These are phyloP conservation scores for Seriola dumerili DNA, from an alignment of 2,113 vertebrate genomes.

Conservation along the genomic window DNA sequence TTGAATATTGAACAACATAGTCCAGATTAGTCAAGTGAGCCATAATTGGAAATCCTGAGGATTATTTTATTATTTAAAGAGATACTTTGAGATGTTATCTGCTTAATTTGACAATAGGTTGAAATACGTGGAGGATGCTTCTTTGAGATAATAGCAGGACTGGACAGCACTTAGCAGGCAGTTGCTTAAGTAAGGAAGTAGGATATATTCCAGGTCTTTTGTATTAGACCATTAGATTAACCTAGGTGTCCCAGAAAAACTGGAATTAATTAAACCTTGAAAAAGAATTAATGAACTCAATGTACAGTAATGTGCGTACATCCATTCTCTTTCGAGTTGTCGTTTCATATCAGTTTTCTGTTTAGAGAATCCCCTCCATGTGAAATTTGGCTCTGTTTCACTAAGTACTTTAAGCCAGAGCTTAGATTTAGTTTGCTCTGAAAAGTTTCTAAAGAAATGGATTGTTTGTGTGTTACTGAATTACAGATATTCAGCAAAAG, in stretches of 20 bases:
- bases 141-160: no score
- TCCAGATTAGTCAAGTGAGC: no score
- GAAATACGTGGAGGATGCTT: background rate
- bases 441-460: background rate
- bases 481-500: slow-evolving; percentile 8
- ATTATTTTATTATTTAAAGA: background rate
- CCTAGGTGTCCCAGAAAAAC: background rate
- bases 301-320: no score
- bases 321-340: no score
- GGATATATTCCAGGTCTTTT: background rate
- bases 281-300: background rate
- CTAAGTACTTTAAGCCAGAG: background rate
- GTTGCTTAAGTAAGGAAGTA: background rate
- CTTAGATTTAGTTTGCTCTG: background rate
- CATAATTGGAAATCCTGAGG: no score
- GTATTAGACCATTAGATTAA: background rate
- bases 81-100: background rate
- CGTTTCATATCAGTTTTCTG: no score
- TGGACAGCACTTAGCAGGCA: no score
- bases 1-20: no score
- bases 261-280: background rate
- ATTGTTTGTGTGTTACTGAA: background rate
- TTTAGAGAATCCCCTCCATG: no score
- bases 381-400: no score
- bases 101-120: background rate